Conservation (phyloP, 2,113 vertebrate genomes). For the Puffinus mauretanicus region DNA sequence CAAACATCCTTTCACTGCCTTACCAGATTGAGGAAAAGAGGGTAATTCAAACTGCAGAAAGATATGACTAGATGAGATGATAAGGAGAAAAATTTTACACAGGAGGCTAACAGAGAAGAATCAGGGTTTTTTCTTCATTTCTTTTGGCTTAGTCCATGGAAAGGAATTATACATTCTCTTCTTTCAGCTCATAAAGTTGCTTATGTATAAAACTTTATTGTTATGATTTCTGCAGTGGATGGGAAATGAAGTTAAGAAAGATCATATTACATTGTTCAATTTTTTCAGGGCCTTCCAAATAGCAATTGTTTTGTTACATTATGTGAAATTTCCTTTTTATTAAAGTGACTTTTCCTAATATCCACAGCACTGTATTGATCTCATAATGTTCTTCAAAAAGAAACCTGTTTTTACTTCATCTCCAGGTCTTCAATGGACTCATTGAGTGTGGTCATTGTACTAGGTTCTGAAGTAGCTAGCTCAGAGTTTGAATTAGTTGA, state of each 20-base stretch:
- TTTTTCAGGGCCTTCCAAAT: conserved; percentile 49
- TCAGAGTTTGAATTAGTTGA: conserved; percentile 59
- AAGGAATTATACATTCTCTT: conserved; percentile 60
- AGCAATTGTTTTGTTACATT: conserved; percentile 59
- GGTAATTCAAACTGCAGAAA: conserved; percentile 87
- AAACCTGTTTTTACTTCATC: conserved; percentile 52
- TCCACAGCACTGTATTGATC: conserved; percentile 34
- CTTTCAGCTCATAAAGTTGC: conserved; percentile 65
- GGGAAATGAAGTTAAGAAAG: conserved; percentile 64
- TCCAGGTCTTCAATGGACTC: conserved; percentile 41
- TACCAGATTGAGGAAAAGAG: conserved; percentile 85
- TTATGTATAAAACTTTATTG: conserved; percentile 65
- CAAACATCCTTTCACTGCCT: conserved; percentile 92
- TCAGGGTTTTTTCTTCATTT: conserved; percentile 73
- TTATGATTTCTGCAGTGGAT: conserved; percentile 58
- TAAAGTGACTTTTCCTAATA: conserved; percentile 47
- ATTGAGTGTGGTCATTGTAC: conserved; percentile 51
- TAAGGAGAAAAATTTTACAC: conserved; percentile 81
- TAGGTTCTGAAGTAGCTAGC: conserved; percentile 45
- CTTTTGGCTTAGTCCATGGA: conserved; percentile 48
- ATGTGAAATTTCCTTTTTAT: conserved; percentile 59
- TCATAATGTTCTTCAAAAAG: conserved; percentile 35
- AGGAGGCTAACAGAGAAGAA: conserved; percentile 78
- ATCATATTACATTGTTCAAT: conserved; percentile 23
- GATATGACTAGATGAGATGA: conserved; percentile 85